Percentiles rank a stretch among this genome's conserved stretches.
phyloP scores from a whole-genome alignment of 2,888 invertebrate genomes.

The Physocephala rufipes region DNA sequence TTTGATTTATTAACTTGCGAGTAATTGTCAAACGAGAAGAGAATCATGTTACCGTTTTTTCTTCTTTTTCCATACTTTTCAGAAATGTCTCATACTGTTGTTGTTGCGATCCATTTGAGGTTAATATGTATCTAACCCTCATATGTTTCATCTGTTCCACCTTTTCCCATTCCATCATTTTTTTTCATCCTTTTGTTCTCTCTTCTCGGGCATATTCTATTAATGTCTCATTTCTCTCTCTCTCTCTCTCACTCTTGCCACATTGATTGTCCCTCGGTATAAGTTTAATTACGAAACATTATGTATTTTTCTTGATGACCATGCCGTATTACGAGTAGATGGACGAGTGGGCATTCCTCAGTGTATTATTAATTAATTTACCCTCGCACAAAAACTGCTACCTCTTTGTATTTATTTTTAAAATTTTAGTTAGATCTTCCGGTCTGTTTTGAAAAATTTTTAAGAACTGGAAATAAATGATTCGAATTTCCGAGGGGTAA shows the following conservation, averaged over 20 bases:
- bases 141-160: not conserved
- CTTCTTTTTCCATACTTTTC: not conserved
- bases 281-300: constrained; percentile 39
- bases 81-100: not conserved
- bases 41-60: not conserved
- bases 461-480: too few species aligned
- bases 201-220: not conserved
- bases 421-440: not conserved
- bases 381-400: constrained; percentile 30
- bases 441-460: constrained; percentile 5
- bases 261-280: not conserved
- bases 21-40: constrained; percentile 18
- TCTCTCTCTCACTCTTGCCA: not conserved
- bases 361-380: constrained; percentile 58
- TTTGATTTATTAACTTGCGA: constrained; percentile 31
- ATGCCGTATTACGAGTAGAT: not conserved
- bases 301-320: constrained; percentile 29
- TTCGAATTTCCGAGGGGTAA: too few species aligned
- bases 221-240: not conserved
- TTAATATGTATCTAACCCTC: not conserved
- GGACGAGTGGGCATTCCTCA: constrained; percentile 44
- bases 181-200: not conserved
- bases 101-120: not conserved
- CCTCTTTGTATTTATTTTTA: constrained; percentile 13
- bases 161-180: not conserved